Evolutionary conservation across 2,888 invertebrate genomes (phyloP), one percentile per base, ranked within the genome.

Genomic region (Eupithecia inturbata): DNA sequence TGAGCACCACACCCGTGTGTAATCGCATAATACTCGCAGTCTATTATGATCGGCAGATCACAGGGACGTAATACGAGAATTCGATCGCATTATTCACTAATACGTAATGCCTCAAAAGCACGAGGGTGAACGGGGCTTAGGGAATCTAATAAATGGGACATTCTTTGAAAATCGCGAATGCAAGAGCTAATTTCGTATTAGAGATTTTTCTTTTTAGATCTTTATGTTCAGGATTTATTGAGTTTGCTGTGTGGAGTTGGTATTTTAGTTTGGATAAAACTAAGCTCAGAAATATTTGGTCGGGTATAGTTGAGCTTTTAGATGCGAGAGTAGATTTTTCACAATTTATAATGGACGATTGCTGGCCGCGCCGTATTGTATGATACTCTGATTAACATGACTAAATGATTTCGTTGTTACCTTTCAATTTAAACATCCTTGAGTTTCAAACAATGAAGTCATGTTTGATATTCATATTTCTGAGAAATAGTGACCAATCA

Each of bases 101-200:
- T 93, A 91, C 91, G 87, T 84, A 82, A 88, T 83, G 79, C 86
- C 84, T 89, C 89, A 92, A 92, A 91, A 91, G 88, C 86, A 83
- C 88, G 87, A 88, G 91, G 91, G 90, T 92, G 93, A 93, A 93
- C 92, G 89, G 91, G 82, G 92, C 90, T 92, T 92, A 91, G 83
- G 91, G 92, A 94, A 93, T 93, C 93, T 92, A 93, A 94, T 94
- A 93, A 92, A 92, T 90, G 89, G 91, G 82, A 88, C 88, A 91
- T 92, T 92, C 92, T 91, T 89, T 82, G 84, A 77, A 83, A 83
- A 86, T 86, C 85, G 86, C 84, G 83, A 80, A 78, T 84, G 84
- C 79, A 84, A 83, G 84, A 80, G 82, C 89, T 93, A 90, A 93
- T 92, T 92, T 91, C 82, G 79, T 76, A 63, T 36, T 12, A 36